Base-by-base conservation (phyloP, 2,113 vertebrate genomes). In the Muscicapa adusta region DNA sequence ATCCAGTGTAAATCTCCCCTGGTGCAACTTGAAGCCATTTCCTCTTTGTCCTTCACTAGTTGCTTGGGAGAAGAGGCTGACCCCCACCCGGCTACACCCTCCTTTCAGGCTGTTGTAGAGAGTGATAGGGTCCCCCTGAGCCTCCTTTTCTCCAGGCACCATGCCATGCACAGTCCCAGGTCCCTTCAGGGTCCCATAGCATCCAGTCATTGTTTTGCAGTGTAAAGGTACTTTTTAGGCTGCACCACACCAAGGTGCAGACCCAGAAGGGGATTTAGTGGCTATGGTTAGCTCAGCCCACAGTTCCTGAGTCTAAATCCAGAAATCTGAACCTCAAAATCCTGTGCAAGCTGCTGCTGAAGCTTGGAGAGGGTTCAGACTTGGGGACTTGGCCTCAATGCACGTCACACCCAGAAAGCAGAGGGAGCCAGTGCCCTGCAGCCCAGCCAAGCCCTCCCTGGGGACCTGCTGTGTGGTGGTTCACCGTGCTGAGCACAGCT, bases 401-500 rank as follows among this genome's bases (percentile, higher is more conserved):
- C 62, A 63, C 0, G 3, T 65, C 60, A 38, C 6, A 6, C 29
- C 60, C 34, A 43, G 33, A 73, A 43, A 70, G 54, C 60, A 91
- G 56, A 68, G 67, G 66, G 14, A 88, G 36, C 8, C 48, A 42
- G 62, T 0, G 1, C 63, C 28, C 40, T 70, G 40, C 29, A 73
- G 45, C 33, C 43, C 81, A 76, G 43, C 34, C 45, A 56, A 80
- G n/a, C 11, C 53, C 15, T 9, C 34, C 19, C 34, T 65, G 58
- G 31, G 50, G 28, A 62, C 16, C 42, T 67, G 19, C 38, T n/a
- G 33, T 19, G 23, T 54, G 25, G 24, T 4, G 7, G n/a, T 24
- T 71, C 16, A 12, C 28, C 0, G 0, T 53, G 61, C 62, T 26
- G 17, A 86, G 33, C 6, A 3, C 18, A 47, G 54, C 24, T 67